Evolutionary conservation across 2,797 vertebrate species (phyloP).

Genomic region (Artibeus jamaicensis): DNA sequence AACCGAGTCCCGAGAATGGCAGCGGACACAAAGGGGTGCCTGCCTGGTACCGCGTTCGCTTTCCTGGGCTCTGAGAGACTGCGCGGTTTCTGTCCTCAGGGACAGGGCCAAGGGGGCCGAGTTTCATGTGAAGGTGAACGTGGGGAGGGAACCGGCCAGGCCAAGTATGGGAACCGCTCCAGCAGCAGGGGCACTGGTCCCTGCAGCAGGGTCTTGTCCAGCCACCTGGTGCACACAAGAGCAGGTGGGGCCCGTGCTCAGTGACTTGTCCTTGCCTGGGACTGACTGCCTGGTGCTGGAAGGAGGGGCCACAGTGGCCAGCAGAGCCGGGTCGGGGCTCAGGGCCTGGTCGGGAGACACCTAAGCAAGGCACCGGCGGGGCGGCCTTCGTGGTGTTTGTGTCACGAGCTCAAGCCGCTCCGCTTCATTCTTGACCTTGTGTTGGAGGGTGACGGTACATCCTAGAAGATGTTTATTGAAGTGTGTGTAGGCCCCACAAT

Average conservation of each 20-base stretch:
- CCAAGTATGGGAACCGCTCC: neutral
- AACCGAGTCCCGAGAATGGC: neutral
- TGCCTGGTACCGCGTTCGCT: accelerated
- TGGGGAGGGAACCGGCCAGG: neutral
- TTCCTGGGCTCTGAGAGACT: neutral
- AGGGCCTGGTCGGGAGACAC: neutral
- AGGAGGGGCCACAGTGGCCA: neutral
- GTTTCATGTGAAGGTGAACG: neutral
- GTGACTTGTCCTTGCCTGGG: neutral
- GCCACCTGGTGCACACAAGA: neutral
- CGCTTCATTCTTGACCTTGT: too few species aligned
- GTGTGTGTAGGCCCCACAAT: neutral
- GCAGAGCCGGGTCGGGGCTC: neutral
- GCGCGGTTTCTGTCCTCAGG: neutral
- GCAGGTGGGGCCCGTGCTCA: too few species aligned
- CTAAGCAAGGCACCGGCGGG: accelerated
- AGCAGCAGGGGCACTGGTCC: neutral
- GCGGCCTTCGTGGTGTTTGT: accelerated
- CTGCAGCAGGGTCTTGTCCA: neutral
- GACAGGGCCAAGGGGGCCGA: neutral
- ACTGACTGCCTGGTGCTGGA: too few species aligned
- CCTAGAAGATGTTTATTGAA: accelerated
- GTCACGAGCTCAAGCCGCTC: neutral
- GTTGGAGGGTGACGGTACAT: too few species aligned
- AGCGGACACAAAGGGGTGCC: neutral